phyloP scores from a whole-genome alignment of 2,797 vertebrate species.

The Lemur catta region DNA sequence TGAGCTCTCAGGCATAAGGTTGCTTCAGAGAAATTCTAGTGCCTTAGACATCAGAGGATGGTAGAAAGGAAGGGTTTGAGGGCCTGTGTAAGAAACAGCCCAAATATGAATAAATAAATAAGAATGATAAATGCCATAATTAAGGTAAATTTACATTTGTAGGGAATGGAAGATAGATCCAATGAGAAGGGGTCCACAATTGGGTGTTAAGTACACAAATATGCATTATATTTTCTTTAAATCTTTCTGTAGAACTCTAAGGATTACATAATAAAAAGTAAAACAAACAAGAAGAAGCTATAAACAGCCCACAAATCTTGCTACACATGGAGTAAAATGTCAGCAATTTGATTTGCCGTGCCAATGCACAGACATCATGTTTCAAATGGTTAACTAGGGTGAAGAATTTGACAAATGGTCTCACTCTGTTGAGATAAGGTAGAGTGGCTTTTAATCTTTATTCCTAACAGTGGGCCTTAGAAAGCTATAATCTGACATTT shows the following conservation, averaged over 20 bases:
- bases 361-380: not conserved
- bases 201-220: not conserved
- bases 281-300: not conserved
- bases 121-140: not conserved
- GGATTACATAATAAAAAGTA: slow-evolving; percentile 23
- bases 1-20: not conserved
- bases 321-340: not conserved
- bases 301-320: not conserved
- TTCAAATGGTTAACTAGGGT: not conserved
- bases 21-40: not conserved
- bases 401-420: not conserved
- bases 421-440: not conserved
- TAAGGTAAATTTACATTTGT: not conserved
- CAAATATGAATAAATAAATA: not conserved
- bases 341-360: not conserved
- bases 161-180: not conserved
- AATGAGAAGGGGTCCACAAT: not conserved
- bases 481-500: not conserved
- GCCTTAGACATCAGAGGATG: not conserved
- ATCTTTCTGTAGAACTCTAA: not conserved
- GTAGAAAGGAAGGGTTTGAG: not conserved
- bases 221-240: not conserved
- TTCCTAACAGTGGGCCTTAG: not conserved
- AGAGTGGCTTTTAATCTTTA: not conserved
- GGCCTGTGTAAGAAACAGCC: not conserved